These are phyloP conservation scores for Bimastos eiseni DNA, from an alignment of 2,888 invertebrate genomes.

Conservation along the genomic window DNA sequence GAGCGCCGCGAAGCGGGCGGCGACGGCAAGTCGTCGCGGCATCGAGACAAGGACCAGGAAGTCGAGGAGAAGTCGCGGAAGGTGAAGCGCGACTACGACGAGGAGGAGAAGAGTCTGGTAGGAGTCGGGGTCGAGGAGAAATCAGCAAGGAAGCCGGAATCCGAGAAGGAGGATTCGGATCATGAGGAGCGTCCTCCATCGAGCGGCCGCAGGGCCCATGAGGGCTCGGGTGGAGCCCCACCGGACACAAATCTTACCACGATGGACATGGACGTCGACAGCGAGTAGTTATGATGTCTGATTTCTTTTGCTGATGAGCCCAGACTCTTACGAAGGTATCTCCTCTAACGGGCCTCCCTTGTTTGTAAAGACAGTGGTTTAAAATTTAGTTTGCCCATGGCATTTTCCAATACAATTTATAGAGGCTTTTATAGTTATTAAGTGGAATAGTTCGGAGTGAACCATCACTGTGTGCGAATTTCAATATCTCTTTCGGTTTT, in stretches of 20 bases:
- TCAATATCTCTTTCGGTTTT: too few species aligned
- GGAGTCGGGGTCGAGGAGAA: slow-evolving; percentile 47
- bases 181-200: background rate
- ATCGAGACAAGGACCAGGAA: background rate
- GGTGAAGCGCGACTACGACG: slow-evolving; percentile 66
- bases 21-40: background rate
- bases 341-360: too few species aligned
- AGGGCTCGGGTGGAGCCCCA: background rate
- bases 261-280: slow-evolving; percentile 41
- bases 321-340: too few species aligned
- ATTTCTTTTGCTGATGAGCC: too few species aligned
- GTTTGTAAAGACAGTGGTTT: too few species aligned
- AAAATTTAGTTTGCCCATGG: too few species aligned
- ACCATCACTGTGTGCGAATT: too few species aligned
- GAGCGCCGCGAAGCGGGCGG: background rate
- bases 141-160: background rate
- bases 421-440: too few species aligned
- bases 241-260: slow-evolving; percentile 32
- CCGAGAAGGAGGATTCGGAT: background rate
- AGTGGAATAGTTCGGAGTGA: too few species aligned
- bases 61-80: slow-evolving; percentile 49
- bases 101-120: slow-evolving; percentile 66
- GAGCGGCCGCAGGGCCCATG: background rate
- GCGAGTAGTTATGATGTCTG: slow-evolving; percentile 25
- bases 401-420: too few species aligned